These are phyloP conservation scores for Eretmochelys imbricata DNA, from an alignment of 2,113 vertebrate species.

Conservation along the genomic window DNA sequence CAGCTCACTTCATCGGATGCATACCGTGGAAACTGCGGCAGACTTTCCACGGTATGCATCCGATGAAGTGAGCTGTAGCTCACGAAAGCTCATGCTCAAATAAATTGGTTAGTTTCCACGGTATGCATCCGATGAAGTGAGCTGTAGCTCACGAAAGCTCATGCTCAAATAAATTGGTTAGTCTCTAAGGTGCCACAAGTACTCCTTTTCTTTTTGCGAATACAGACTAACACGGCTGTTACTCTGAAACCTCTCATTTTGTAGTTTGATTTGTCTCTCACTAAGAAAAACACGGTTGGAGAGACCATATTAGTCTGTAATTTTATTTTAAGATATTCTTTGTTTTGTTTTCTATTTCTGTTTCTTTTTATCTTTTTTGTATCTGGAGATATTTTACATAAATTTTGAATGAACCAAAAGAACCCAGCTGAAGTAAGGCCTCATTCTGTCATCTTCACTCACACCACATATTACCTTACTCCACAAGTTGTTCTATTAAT, in stretches of 20 bases:
- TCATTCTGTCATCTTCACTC: neutral
- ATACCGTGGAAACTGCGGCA: too few species aligned
- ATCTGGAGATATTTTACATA: neutral
- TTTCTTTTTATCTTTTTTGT: neutral
- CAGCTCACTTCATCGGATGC: too few species aligned
- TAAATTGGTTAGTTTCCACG: too few species aligned
- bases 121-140: too few species aligned
- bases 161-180: too few species aligned
- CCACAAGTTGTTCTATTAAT: neutral
- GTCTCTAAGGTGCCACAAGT: too few species aligned
- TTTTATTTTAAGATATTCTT: slow-evolving; percentile 26
- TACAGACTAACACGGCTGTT: too few species aligned
- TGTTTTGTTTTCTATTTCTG: neutral
- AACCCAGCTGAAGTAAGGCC: neutral
- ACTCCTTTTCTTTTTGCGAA: too few species aligned
- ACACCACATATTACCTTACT: neutral
- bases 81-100: too few species aligned
- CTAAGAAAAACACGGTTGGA: neutral
- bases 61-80: too few species aligned
- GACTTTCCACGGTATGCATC: too few species aligned
- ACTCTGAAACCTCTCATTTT: slow-evolving; percentile 8
- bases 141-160: too few species aligned
- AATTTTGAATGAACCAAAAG: neutral
- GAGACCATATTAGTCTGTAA: neutral
- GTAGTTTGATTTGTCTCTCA: neutral